Evolutionary conservation across 2,797 vertebrate species (phyloP).

Genomic region (Hyperoplus lanceolatus): DNA sequence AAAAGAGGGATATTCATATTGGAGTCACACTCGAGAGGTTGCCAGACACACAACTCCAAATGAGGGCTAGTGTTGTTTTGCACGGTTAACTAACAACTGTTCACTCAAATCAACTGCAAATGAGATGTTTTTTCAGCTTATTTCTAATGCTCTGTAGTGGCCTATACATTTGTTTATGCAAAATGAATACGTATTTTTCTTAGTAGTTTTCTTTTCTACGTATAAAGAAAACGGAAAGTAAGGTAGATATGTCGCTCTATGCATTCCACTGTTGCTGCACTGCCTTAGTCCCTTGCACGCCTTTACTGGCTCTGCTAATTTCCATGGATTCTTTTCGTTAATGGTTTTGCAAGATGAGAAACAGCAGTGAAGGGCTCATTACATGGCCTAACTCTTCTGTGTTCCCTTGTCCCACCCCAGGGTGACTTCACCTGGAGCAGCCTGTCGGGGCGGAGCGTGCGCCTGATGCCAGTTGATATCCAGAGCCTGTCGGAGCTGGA

Average conservation of each 20-base stretch:
- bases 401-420: slow-evolving; percentile 68
- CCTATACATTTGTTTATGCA: neutral
- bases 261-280: too few species aligned
- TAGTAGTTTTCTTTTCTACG: neutral
- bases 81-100: neutral
- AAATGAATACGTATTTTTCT: too few species aligned
- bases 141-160: neutral
- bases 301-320: too few species aligned
- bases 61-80: neutral
- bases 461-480: slow-evolving; percentile 91
- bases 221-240: neutral
- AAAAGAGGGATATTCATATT: neutral
- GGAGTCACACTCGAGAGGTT: neutral
- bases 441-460: slow-evolving; percentile 94
- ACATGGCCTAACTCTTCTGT: neutral
- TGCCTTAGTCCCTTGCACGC: too few species aligned
- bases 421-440: slow-evolving; percentile 98
- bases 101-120: neutral
- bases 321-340: too few species aligned
- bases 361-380: too few species aligned
- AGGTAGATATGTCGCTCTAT: neutral
- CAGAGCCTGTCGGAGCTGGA: slow-evolving; percentile 96
- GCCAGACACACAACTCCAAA: neutral
- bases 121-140: neutral
- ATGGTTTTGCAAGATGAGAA: too few species aligned